These are phyloP conservation scores for Ceryle rudis DNA, from an alignment of 2,797 vertebrate species.

Conservation along the genomic window DNA sequence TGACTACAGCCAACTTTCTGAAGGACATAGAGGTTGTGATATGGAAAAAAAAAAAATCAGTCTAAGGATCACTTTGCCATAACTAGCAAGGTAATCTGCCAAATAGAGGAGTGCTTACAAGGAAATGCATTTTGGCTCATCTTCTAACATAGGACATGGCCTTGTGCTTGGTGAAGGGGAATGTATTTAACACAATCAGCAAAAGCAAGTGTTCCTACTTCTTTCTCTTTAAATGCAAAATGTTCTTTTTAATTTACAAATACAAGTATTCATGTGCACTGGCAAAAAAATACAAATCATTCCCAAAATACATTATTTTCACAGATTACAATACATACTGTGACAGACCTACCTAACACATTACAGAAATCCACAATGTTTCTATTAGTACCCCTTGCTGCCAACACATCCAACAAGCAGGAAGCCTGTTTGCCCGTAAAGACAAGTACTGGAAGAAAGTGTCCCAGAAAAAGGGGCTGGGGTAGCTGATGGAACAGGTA, in stretches of 20 bases:
- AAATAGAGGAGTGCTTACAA: not conserved
- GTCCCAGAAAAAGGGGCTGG: not conserved
- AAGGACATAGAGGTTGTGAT: not conserved
- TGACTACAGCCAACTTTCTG: not conserved
- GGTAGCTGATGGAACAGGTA: not conserved
- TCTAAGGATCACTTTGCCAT: not conserved
- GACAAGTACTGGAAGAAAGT: not conserved
- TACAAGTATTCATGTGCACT: not conserved
- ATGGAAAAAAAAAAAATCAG: not conserved
- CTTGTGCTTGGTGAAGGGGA: not conserved
- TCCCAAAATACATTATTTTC: constrained; percentile 26
- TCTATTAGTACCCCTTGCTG: not conserved
- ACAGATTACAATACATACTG: not conserved
- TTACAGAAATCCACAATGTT: not conserved
- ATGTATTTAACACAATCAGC: not conserved
- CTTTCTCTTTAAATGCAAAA: not conserved
- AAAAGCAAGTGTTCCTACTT: not conserved
- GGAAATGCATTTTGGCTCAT: not conserved
- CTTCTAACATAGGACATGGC: not conserved
- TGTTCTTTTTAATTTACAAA: not conserved
- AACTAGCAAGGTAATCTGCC: not conserved
- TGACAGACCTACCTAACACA: constrained; percentile 15
- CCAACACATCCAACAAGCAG: not conserved
- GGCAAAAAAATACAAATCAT: not conserved
- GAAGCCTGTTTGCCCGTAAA: not conserved